Evolutionary conservation across 1,140 invertebrate genomes (phyloP), one percentile per base, ranked within the genome.

Genomic region (Nasonia vitripennis): DNA sequence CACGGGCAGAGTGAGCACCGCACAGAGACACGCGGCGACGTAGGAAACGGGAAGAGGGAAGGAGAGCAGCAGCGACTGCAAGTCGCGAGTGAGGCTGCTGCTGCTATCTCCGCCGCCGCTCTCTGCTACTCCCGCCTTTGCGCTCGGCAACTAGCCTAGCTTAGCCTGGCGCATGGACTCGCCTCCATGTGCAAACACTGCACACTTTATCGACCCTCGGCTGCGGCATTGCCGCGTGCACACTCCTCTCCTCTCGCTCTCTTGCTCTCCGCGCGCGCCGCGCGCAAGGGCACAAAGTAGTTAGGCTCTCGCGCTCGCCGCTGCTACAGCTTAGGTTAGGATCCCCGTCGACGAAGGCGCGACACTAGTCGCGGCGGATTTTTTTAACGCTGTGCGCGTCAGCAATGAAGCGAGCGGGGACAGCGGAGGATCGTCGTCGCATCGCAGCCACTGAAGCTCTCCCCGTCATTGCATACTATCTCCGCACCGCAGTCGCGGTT

Each of bases 111-210:
- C 48, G 48, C 48, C 12, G 12, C 9, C 12, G 48, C 48, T 9
- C 17, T 20, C 20, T n/a, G 20, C 55, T 62, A 23, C 68, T 11
- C 23, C 68, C 27, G 27, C 31, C 17, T 20, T n/a, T 20, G 55
- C 55, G 17, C 3, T n/a, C 17, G 81, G 71, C 12, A n/a, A 55
- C 17, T 23, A 71, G 37, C 23, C n/a, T 45, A 27, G 68, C 80
- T 9, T 51, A 37, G n/a, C 14, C 37, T 79, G 51, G 68, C 83
- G 68, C 83, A 62, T 80, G 41, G 48, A 71, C 78, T 80, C 83
- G 83, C 83, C 62, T 80, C 78, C 83, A 78, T 71, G 77, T 84
- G 78, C 75, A 79, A 79, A 73, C 62, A 55, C 41, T 73, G 83
- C 78, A 80, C 78, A 37, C 48, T 80, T 80, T 85, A 80, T 81